Base-by-base conservation (phyloP, 2,888 invertebrate species). In the Doris montereyensis region DNA sequence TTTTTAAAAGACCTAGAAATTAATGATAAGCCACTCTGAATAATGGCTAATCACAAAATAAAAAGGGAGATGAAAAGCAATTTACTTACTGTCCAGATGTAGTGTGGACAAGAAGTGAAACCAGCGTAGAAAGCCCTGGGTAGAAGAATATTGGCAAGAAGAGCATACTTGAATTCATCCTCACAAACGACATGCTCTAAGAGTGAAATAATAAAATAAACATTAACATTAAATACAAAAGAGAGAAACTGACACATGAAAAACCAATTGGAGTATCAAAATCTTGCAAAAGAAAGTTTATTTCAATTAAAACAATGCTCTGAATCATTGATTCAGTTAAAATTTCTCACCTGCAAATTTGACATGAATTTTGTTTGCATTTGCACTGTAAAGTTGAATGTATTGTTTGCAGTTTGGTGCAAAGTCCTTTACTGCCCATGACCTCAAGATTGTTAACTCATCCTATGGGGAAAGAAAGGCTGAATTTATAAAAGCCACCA, bases 351-450 rank as follows among this genome's bases (percentile, higher is more conserved):
- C 92, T 52, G 99, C 99, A 92, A 99, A 99, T 92, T 98, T 97
- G 70, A 99, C 98, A 92, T 99, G 99, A 86, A 99, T 94, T 91
- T 98, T 99, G 92, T 98, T 98, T 92, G 98, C 98, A 41, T n/a
- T n/a, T 71, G 98, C 97, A 88, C 98, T 94, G 93, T 98, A 99
- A 88, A 99, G 97, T 93, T 98, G 98, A 85, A 99, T 97, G 92
- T 98, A 99, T 92, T 99, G 99, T 57, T 97, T 97, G 83, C 98
- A 97, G 89, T 94, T 95, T 17, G 98, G 99, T 0, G 98, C 98
- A 92, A 97, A 99, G 92, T 99, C 99, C 92, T 98, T 98, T 75
- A 99, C 98, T 62, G 98, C 98, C 98, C 98, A 99, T 8, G 98
- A 98, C 85, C 97, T 91, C 73, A 95, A 92, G 83, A 95, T 95